These are phyloP conservation scores for Odontesthes bonariensis DNA, from an alignment of 2,113 vertebrate genomes.

Conservation along the genomic window DNA sequence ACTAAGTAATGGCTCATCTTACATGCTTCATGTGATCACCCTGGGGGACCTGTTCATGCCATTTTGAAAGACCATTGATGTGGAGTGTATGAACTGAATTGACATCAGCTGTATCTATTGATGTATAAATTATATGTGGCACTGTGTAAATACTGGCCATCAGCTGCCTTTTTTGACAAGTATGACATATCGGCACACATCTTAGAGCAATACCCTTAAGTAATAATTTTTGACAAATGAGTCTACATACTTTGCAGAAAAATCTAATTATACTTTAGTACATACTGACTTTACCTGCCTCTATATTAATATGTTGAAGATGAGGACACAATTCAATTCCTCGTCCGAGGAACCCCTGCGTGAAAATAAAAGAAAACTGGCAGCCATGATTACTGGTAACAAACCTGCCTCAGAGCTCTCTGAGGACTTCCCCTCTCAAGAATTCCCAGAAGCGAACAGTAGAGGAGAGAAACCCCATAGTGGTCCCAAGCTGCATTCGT, in stretches of 20 bases:
- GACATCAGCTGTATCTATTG: background rate
- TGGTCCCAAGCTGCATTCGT: background rate
- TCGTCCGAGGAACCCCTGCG: no score
- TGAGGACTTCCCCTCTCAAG: no score
- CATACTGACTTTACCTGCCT: no score
- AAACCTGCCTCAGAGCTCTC: no score
- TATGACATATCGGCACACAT: no score
- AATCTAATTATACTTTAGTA: no score
- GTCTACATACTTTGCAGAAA: background rate
- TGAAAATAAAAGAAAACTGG: no score
- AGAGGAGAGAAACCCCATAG: background rate
- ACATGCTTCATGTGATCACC: conserved; percentile 4
- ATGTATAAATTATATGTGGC: conserved; percentile 16
- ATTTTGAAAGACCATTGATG: conserved; percentile 16
- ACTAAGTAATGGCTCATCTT: conserved; percentile 15
- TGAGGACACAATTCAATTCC: no score
- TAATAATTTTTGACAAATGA: background rate
- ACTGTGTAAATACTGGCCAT: background rate
- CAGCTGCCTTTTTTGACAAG: background rate
- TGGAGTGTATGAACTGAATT: conserved; percentile 36
- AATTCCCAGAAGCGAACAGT: background rate
- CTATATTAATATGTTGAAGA: no score
- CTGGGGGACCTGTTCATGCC: conserved; percentile 23
- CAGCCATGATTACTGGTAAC: no score
- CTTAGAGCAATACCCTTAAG: background rate